Evolutionary conservation across 2,797 vertebrate species (phyloP), one percentile per base, ranked within the genome.

Genomic region (Enteromius argenteus): DNA sequence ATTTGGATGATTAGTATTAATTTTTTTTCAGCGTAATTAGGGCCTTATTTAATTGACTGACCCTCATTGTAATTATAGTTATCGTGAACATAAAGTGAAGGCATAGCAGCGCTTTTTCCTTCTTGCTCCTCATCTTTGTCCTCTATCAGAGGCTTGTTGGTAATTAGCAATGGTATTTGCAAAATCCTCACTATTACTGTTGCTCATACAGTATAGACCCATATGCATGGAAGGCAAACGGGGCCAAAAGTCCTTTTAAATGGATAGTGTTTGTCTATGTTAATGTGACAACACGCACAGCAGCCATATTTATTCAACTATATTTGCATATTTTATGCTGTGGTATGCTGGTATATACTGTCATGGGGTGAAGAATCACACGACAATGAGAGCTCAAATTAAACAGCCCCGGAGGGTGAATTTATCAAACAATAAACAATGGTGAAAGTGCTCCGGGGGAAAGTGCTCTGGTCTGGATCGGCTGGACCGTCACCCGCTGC

Each of bases 31-130:
- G 39, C 77, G 78, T 88, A 82, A 51, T 80, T 84, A 84, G 78
- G 86, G 88, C 90, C 88, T 90, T 84, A 72, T 90, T 90, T 92
- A 93, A 92, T 91, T 92, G 90, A 93, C 91, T 88, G 90, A 85
- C 90, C 90, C 91, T 91, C 91, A 85, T 87, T 72, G 87, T 94
- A 93, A 94, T 94, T 93, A 92, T 88, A 91, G 89, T 89, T 89
- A 92, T 90, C 90, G 87, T 92, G 86, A 87, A 77, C 80, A 0
- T 80, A 30, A 80, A 64, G 69, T 78, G 71, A 84, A 82, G 88
- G 86, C 87, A 60, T 68, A 66, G 69, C 83, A 82, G 73, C 87
- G 68, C 49, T n/a, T 37, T 53, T 58, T n/a, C 72, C 44, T 30
- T 49, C 73, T 80, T 64, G 58, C 60, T 46, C 44, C 30, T 44